A percentile compares a stretch with the other conserved stretches of the same genome.
These are phyloP conservation scores for Sciurus carolinensis DNA, from an alignment of 2,797 vertebrate genomes.

Conservation along the genomic window DNA sequence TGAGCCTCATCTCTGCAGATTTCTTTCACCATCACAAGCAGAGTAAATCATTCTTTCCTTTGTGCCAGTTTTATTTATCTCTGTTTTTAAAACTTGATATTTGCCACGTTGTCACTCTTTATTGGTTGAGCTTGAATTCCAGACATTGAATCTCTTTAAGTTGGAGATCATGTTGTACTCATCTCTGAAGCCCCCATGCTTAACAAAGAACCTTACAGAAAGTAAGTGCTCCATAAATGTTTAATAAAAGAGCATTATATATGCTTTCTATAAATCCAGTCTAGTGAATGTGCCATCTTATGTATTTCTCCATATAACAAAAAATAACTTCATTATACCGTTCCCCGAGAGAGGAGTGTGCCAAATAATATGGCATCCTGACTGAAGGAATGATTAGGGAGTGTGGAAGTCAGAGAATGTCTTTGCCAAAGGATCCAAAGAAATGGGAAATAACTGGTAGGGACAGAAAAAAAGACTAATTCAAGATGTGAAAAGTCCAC, in stretches of 20 bases:
- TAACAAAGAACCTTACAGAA: slow-evolving; percentile 8
- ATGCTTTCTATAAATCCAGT: slow-evolving; percentile 14
- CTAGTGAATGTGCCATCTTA: neutral
- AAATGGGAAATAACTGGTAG: neutral
- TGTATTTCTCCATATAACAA: neutral
- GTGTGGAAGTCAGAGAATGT: neutral
- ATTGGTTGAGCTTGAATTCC: slow-evolving; percentile 9
- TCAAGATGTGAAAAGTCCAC: neutral
- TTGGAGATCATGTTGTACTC: slow-evolving; percentile 1
- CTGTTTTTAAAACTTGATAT: neutral
- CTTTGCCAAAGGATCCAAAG: neutral
- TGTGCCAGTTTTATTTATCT: slow-evolving; percentile 21
- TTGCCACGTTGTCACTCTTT: neutral
- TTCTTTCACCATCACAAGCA: neutral
- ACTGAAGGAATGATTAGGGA: neutral
- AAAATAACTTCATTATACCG: neutral
- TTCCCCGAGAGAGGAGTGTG: neutral
- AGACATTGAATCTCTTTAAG: slow-evolving; percentile 4
- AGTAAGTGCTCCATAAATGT: neutral
- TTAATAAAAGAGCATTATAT: slow-evolving; percentile 42
- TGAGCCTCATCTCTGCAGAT: slow-evolving; percentile 12
- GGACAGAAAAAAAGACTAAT: neutral
- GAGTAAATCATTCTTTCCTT: slow-evolving; percentile 15
- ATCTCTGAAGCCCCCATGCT: slow-evolving; percentile 12
- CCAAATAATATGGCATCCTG: neutral